Base-by-base conservation (phyloP, 2,797 vertebrate species). In the Anas capensis region DNA sequence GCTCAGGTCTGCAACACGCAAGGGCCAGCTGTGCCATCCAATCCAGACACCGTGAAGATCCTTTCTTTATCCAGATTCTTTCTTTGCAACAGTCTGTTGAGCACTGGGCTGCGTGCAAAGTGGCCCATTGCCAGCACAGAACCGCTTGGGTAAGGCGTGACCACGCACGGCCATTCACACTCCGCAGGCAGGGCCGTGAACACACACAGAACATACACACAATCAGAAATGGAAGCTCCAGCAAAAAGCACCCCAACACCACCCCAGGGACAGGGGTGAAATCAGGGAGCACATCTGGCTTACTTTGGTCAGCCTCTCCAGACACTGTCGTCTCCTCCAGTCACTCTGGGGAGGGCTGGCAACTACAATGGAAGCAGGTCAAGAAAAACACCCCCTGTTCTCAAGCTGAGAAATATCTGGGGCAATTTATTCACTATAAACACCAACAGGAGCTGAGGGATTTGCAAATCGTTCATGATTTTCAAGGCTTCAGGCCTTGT, bases 301-400 rank as follows among this genome's bases (percentile, higher is more conserved):
- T 81, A 80, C 78, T 92, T 92, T 94, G 88, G 82, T 66, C 82
- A 91, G 82, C 65, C 87, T 85, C 83, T 87, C 71, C 86, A 92
- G 80, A 82, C 75, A 76, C 54, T 51, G 49, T 40, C 10, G 26
- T 18, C 76, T 82, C 66, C 81, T 65, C 51, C 68, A 72, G 54
- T 60, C 44, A 21, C 12, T 51, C n/a, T 56, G 36, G 21, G 70
- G 51, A 92, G 46, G 70, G 68, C 90, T 79, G 66, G 71, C 27
- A 93, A 84, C 60, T 53, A 61, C 10, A 93, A 40, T 40, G 73
- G 53, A 95, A 82, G 69, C 56, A 81, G 48, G 20, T 82, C 38
- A 68, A 57, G 70, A 82, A 78, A 72, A 73, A 31, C 40, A 82
- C 33, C 69, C 58, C 58, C 19, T 29, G 40, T 94, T 92, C 72